phyloP scores from a whole-genome alignment of 2,888 invertebrate genomes.

The Amphipyra tragopoginis region DNA sequence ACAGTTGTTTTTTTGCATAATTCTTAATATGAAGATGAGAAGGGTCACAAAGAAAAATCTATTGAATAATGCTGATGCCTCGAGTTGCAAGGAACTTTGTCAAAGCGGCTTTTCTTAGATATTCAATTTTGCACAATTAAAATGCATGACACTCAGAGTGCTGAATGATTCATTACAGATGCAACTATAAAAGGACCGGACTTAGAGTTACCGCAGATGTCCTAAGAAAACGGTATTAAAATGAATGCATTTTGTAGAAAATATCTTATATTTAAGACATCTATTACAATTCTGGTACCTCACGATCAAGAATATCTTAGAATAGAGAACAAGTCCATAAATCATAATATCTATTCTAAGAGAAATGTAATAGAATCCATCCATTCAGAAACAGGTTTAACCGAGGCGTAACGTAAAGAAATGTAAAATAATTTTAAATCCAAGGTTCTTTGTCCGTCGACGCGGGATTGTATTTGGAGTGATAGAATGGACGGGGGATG shows the following conservation, averaged over 20 bases:
- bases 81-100: background rate
- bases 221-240: constrained; percentile 20
- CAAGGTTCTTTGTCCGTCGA: constrained; percentile 33
- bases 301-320: constrained; percentile 42
- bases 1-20: too few species aligned
- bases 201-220: constrained; percentile 19
- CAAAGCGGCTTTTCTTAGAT: constrained; percentile 11
- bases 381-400: constrained; percentile 38
- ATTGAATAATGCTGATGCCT: background rate
- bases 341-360: constrained; percentile 40
- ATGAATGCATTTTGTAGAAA: constrained; percentile 22
- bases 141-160: constrained; percentile 21
- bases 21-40: background rate
- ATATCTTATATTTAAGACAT: constrained; percentile 28
- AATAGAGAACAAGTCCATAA: constrained; percentile 34
- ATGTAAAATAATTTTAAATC: constrained; percentile 51
- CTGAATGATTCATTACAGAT: constrained; percentile 29
- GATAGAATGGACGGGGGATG: constrained; percentile 58
- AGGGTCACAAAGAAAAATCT: background rate
- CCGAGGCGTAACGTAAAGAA: constrained; percentile 45
- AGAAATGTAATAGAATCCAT: constrained; percentile 44
- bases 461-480: constrained; percentile 39
- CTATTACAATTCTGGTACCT: constrained; percentile 26
- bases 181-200: constrained; percentile 21
- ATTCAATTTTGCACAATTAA: constrained; percentile 27